These are phyloP conservation scores for Siniperca knerii DNA, from an alignment of 2,113 vertebrate genomes.

Conservation along the genomic window DNA sequence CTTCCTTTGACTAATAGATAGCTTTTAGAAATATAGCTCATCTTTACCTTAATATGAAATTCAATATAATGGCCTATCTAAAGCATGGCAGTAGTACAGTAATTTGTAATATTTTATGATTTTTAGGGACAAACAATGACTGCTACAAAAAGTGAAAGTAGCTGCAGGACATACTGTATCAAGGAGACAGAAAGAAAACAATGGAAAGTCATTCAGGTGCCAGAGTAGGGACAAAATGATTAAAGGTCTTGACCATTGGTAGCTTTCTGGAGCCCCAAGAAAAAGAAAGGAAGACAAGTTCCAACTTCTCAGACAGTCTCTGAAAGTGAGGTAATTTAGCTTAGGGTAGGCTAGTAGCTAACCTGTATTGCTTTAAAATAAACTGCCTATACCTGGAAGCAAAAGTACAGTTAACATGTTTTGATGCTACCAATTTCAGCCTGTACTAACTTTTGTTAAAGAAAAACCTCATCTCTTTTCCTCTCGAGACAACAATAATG, in stretches of 20 bases:
- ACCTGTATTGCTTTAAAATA: conserved; percentile 14
- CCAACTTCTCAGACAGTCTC: conserved; percentile 12
- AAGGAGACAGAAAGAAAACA: conserved; percentile 15
- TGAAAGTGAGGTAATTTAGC: conserved; percentile 38
- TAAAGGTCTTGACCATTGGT: conserved; percentile 20
- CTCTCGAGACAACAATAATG: background rate
- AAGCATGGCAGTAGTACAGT: background rate
- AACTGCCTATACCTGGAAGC: conserved; percentile 4
- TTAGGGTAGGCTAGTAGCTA: conserved; percentile 16
- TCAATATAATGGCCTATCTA: background rate
- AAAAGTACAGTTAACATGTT: conserved; percentile 31
- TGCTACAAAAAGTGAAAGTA: background rate
- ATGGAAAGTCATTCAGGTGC: conserved; percentile 8
- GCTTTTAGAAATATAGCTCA: conserved; percentile 7
- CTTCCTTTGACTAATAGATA: conserved; percentile 10
- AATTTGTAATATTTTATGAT: background rate
- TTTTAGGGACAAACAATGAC: conserved; percentile 4
- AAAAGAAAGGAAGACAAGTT: conserved; percentile 19
- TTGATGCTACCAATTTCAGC: background rate
- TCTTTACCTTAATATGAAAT: background rate
- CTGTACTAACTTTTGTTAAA: background rate
- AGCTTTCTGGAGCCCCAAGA: conserved; percentile 22
- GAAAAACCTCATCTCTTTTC: background rate
- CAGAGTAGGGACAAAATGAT: conserved; percentile 36
- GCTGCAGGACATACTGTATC: conserved; percentile 20